A percentile compares a stretch with the other conserved stretches of the same genome.
Conservation (phyloP, 2,797 vertebrate species). For the Lycodopsis pacificus region DNA sequence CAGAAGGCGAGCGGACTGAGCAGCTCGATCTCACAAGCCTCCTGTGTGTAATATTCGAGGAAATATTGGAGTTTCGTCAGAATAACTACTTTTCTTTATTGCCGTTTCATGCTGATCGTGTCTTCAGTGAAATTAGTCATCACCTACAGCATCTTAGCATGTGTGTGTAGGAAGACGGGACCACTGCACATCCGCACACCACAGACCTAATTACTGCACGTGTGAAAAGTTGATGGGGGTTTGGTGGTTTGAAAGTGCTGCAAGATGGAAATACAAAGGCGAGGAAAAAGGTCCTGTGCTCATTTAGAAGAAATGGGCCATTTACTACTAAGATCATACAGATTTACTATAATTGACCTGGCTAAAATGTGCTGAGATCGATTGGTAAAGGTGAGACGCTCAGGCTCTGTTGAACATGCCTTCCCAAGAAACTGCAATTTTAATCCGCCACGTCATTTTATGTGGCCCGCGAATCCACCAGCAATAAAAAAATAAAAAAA, state of each 20-base stretch:
- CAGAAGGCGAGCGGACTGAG: slow-evolving; percentile 3
- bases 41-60: slow-evolving; percentile 49
- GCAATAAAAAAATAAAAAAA: too few species aligned
- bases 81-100: slow-evolving; percentile 33
- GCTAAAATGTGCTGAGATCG: slow-evolving; percentile 4
- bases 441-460: too few species aligned
- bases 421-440: neutral
- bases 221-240: slow-evolving; percentile 35
- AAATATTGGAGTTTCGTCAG: slow-evolving; percentile 58
- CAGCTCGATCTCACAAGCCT: neutral
- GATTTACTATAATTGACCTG: slow-evolving; percentile 58
- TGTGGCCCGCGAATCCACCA: too few species aligned
- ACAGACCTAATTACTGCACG: slow-evolving; percentile 51
- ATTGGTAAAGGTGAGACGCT: neutral
- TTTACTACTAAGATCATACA: slow-evolving; percentile 31
- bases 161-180: slow-evolving; percentile 18
- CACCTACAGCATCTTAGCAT: neutral
- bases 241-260: slow-evolving; percentile 41
- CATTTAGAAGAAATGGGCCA: slow-evolving; percentile 73
- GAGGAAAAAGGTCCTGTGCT: slow-evolving; percentile 29
- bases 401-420: neutral
- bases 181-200: slow-evolving; percentile 37
- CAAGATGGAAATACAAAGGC: slow-evolving; percentile 42
- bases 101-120: slow-evolving; percentile 1
- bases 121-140: slow-evolving; percentile 68